phyloP scores from a whole-genome alignment of 2,797 vertebrate species.

The Lutjanus campechanus region DNA sequence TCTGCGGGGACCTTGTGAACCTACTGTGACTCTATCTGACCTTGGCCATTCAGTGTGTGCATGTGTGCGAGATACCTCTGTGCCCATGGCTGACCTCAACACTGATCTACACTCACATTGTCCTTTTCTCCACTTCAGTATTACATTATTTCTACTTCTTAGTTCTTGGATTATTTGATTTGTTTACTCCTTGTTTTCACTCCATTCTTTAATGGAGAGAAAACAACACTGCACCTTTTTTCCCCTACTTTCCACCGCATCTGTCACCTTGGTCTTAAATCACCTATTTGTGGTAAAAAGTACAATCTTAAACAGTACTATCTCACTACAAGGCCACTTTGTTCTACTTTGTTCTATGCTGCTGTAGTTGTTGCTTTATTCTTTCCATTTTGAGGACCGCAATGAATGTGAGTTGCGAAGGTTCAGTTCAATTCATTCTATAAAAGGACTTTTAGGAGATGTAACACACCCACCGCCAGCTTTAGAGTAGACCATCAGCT shows the following conservation, averaged over 20 bases:
- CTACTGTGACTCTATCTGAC: constrained; percentile 76
- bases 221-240: background rate
- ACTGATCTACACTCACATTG: background rate
- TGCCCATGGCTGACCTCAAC: constrained; percentile 55
- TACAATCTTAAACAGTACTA: background rate
- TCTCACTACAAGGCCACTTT: background rate
- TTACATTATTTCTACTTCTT: constrained; percentile 7
- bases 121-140: background rate
- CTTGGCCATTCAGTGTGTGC: constrained; percentile 59
- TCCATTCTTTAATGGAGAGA: background rate
- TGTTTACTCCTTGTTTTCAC: background rate
- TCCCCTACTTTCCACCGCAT: background rate
- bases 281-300: background rate
- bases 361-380: constrained; percentile 22
- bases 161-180: background rate
- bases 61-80: constrained; percentile 52
- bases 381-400: constrained; percentile 15
- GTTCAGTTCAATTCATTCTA: constrained; percentile 20
- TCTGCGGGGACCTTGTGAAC: constrained; percentile 79
- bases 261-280: constrained; percentile 12
- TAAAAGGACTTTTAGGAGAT: constrained; percentile 14
- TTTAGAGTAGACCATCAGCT: constrained; percentile 5
- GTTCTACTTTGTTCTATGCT: constrained; percentile 16
- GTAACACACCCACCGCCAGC: background rate
- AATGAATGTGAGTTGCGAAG: constrained; percentile 17